Evolutionary conservation across 2,797 vertebrate species (phyloP).

Genomic region (Pogonophryne albipinna): DNA sequence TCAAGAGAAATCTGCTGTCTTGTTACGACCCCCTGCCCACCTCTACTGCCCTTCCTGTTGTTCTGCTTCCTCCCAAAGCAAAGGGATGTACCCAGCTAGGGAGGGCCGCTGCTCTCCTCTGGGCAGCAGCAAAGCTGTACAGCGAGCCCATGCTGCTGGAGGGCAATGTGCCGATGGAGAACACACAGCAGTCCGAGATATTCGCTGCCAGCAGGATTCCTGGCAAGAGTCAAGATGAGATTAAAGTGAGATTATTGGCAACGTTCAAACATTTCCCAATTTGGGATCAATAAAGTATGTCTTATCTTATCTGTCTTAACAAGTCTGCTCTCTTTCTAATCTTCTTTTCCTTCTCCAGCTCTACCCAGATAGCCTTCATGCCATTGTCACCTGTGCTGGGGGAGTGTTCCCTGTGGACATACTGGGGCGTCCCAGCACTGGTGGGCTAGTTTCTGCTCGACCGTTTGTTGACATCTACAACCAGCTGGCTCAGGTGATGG

Average conservation of each 20-base stretch:
- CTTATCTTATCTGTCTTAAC: no score
- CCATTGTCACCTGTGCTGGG: conserved; percentile 76
- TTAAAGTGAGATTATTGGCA: conserved; percentile 76
- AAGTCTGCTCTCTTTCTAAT: conserved; percentile 1
- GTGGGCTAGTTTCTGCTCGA: conserved; percentile 65
- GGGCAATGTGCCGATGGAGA: conserved; percentile 77
- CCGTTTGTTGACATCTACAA: conserved; percentile 80
- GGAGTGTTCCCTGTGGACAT: conserved; percentile 85
- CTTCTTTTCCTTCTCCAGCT: conserved; percentile 66
- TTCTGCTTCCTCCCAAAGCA: conserved; percentile 77
- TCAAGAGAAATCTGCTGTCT: conserved; percentile 82
- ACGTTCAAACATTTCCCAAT: neutral
- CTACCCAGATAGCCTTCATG: conserved; percentile 86
- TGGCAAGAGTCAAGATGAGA: conserved; percentile 79
- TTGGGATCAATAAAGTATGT: no score
- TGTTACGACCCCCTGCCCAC: conserved; percentile 80
- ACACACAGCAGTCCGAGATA: conserved; percentile 85
- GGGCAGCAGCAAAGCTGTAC: conserved; percentile 84
- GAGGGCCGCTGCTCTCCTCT: conserved; percentile 82
- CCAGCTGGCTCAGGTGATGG: conserved; percentile 74
- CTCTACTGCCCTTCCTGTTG: conserved; percentile 81
- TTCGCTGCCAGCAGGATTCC: conserved; percentile 85
- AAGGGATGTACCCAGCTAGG: conserved; percentile 70
- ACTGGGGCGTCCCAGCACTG: conserved; percentile 63
- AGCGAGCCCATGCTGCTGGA: conserved; percentile 81